These are phyloP conservation scores for Paraplagusia blochii DNA, from an alignment of 2,113 vertebrate species.

Conservation along the genomic window DNA sequence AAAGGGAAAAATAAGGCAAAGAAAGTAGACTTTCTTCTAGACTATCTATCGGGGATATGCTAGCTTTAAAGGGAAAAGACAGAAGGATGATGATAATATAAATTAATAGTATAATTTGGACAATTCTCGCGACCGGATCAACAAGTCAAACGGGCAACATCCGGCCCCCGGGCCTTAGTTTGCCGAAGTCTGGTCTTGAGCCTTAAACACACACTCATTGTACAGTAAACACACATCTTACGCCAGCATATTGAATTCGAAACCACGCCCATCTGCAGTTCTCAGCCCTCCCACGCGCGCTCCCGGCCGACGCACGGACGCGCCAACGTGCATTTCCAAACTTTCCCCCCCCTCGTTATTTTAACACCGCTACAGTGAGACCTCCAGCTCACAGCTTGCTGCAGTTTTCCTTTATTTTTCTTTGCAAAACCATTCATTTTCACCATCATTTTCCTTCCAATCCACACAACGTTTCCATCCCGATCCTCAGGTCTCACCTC, in stretches of 20 bases:
- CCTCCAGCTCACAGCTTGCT: conserved; percentile 25
- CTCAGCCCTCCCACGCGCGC: conserved; percentile 46
- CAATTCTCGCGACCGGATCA: too few species aligned
- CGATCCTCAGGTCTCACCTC: background rate
- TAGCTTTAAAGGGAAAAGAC: too few species aligned
- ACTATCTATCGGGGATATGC: too few species aligned
- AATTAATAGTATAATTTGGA: too few species aligned
- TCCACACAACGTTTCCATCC: background rate
- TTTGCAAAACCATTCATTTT: background rate
- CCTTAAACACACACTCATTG: conserved; percentile 2
- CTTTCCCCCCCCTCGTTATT: conserved; percentile 20
- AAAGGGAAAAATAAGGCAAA: too few species aligned
- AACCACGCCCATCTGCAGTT: conserved; percentile 65
- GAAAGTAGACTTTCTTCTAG: too few species aligned
- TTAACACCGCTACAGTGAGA: conserved; percentile 22
- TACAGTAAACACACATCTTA: background rate
- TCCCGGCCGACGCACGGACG: conserved; percentile 7
- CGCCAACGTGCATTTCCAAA: conserved; percentile 20
- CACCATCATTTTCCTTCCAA: background rate
- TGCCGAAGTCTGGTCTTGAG: too few species aligned
- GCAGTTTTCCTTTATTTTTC: conserved; percentile 5
- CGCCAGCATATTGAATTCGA: conserved; percentile 23
- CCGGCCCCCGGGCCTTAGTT: too few species aligned
- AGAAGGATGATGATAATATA: too few species aligned
- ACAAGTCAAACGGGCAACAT: too few species aligned